Conservation (phyloP, 2,888 invertebrate species). For the Lathronympha strigana region DNA sequence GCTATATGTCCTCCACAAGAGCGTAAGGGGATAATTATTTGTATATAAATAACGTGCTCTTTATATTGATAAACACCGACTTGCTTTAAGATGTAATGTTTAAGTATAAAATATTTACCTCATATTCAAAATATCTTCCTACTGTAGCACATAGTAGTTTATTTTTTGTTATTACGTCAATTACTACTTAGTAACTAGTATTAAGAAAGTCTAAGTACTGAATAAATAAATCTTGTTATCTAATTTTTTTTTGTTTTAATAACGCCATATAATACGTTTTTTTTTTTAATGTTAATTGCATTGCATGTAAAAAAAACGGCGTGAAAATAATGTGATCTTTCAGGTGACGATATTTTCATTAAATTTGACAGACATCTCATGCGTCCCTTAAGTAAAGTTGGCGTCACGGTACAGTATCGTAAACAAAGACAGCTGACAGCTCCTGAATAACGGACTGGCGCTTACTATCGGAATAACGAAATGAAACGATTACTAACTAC, state of each 20-base stretch:
- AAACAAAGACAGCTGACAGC: no score
- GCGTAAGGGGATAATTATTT: constrained; percentile 53
- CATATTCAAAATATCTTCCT: background rate
- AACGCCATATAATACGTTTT: no score
- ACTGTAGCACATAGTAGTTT: background rate
- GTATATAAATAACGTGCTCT: constrained; percentile 6
- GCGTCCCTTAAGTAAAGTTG: no score
- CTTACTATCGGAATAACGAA: no score
- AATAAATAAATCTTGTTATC: constrained; percentile 26
- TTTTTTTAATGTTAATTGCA: no score
- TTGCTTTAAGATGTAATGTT: constrained; percentile 4
- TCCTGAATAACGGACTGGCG: no score
- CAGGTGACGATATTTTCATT: no score
- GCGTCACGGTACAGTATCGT: no score
- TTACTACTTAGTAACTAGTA: constrained; percentile 16
- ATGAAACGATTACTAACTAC: no score
- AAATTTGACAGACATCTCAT: no score
- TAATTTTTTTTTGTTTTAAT: constrained; percentile 11
- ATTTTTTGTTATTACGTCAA: background rate
- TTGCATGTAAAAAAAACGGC: no score
- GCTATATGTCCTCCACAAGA: constrained; percentile 63
- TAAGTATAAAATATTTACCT: background rate
- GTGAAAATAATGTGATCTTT: no score
- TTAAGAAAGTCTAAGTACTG: background rate
- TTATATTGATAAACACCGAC: background rate